These are phyloP conservation scores for Psix sp. DNA, from an alignment of 1,140 invertebrate genomes.

Conservation along the genomic window DNA sequence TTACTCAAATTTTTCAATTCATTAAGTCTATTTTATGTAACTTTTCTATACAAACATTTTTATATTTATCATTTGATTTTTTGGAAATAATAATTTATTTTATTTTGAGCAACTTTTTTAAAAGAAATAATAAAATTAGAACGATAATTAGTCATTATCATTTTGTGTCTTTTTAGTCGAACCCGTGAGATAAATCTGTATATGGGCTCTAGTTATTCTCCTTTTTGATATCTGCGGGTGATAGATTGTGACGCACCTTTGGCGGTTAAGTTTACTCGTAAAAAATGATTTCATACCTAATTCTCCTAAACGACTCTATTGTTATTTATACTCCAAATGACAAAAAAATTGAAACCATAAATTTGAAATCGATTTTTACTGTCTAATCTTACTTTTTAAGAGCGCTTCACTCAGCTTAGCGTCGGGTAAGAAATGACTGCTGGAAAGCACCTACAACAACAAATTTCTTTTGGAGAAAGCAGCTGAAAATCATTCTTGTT, in stretches of 20 bases:
- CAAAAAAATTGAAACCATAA: slow-evolving; percentile 69
- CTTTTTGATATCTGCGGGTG: slow-evolving; percentile 66
- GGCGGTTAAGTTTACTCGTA: slow-evolving; percentile 55
- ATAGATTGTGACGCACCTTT: slow-evolving; percentile 67
- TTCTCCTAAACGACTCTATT: slow-evolving; percentile 61
- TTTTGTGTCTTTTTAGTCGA: slow-evolving; percentile 63
- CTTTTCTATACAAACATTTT: too few species aligned
- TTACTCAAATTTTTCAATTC: too few species aligned
- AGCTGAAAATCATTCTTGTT: slow-evolving; percentile 55
- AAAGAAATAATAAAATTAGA: too few species aligned
- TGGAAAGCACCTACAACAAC: slow-evolving; percentile 64
- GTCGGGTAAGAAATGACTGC: slow-evolving; percentile 69
- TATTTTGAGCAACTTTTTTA: not conserved
- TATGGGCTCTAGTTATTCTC: slow-evolving; percentile 65
- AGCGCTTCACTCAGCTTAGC: slow-evolving; percentile 68
- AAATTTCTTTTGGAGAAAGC: slow-evolving; percentile 69
- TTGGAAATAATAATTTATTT: too few species aligned
- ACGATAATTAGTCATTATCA: not conserved
- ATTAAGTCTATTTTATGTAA: too few species aligned
- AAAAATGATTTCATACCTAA: slow-evolving; percentile 67
- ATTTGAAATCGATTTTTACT: slow-evolving; percentile 69
- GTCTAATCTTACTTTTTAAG: slow-evolving; percentile 69
- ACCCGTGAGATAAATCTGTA: slow-evolving; percentile 61
- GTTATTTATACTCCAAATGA: slow-evolving; percentile 64
- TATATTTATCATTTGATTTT: too few species aligned